phyloP scores from a whole-genome alignment of 1,140 invertebrate genomes.

The Spodoptera litura region DNA sequence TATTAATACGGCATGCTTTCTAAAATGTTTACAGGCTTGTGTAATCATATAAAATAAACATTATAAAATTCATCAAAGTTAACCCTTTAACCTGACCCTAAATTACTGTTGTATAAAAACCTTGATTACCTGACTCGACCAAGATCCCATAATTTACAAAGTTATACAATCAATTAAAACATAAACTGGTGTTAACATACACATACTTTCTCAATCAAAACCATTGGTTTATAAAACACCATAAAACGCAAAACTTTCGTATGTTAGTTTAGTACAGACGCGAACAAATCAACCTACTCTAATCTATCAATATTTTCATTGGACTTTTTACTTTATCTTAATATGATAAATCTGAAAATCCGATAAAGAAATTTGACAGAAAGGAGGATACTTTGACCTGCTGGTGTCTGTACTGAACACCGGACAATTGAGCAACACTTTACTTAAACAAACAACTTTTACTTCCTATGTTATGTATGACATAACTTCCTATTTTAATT shows the following conservation, averaged over 20 bases:
- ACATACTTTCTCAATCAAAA: conserved; percentile 3
- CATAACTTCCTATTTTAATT: conserved; percentile 28
- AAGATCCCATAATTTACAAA: neutral
- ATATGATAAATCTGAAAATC: no score
- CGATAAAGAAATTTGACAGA: no score
- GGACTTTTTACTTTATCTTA: no score
- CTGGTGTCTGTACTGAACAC: no score
- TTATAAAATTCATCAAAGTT: neutral
- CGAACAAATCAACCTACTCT: no score
- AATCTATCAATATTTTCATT: no score
- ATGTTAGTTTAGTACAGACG: neutral
- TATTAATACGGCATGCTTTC: no score
- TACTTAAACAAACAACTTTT: conserved; percentile 14
- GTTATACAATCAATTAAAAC: conserved; percentile 2
- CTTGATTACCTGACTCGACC: neutral
- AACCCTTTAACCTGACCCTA: neutral
- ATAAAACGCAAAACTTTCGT: conserved; percentile 8
- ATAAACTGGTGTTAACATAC: neutral
- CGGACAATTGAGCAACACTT: neutral
- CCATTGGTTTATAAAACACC: neutral
- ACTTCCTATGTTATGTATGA: conserved; percentile 1
- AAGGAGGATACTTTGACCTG: no score
- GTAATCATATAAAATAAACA: neutral
- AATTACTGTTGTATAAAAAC: neutral
- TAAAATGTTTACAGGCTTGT: no score